A percentile compares a stretch with the other conserved stretches of the same genome.
Conservation (phyloP, 2,888 invertebrate species). For the Tetrapedia diversipes region DNA sequence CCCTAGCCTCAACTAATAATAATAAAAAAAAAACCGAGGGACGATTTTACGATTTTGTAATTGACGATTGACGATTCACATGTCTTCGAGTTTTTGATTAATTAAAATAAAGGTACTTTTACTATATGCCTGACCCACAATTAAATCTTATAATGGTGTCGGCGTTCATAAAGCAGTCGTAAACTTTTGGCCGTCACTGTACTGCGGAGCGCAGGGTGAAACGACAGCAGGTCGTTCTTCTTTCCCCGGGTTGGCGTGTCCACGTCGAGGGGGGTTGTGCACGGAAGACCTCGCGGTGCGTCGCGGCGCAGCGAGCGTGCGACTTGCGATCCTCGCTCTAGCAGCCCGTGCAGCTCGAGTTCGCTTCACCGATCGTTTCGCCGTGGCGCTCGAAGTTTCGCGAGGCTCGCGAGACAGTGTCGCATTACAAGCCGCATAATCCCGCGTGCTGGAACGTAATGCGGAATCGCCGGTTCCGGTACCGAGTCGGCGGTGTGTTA, state of each 20-base stretch:
- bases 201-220: no score
- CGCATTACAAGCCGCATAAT: constrained; percentile 52
- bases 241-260: constrained; percentile 30
- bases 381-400: constrained; percentile 33
- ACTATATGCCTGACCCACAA: no score
- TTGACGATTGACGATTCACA: no score
- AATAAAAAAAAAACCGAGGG: no score
- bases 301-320: constrained; percentile 39
- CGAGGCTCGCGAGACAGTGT: constrained; percentile 24
- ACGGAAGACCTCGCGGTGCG: constrained; percentile 37
- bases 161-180: no score
- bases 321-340: constrained; percentile 21
- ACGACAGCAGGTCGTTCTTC: constrained; percentile 23
- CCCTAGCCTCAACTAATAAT: no score
- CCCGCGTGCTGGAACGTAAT: constrained; percentile 34
- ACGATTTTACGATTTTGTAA: no score
- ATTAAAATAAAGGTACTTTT: no score
- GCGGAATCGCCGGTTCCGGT: constrained; percentile 41
- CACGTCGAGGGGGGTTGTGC: constrained; percentile 33
- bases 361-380: constrained; percentile 38
- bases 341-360: constrained; percentile 6
- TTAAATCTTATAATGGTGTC: no score
- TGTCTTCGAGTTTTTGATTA: no score
- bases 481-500: constrained; percentile 19
- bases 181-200: no score